Evolutionary conservation across 2,797 vertebrate species (phyloP).

Genomic region (Glyptemys insculpta): DNA sequence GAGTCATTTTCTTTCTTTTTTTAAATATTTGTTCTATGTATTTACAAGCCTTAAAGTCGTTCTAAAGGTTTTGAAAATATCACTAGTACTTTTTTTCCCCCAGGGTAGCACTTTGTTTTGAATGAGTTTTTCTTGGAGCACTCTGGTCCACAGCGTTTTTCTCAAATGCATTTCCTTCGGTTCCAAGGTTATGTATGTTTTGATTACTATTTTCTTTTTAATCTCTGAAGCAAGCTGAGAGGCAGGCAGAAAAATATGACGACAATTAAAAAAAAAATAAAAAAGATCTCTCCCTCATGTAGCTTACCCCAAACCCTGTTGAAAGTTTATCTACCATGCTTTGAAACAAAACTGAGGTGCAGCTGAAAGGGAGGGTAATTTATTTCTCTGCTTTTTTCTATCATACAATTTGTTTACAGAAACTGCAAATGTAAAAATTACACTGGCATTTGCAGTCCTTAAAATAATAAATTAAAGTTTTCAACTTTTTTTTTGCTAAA

Average conservation of each 20-base stretch:
- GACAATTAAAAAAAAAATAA: conserved; percentile 27
- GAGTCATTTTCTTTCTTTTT: conserved; percentile 84
- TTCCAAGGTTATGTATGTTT: conserved; percentile 78
- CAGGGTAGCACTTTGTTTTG: conserved; percentile 83
- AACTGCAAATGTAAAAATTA: conserved; percentile 98
- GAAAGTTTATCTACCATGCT: conserved; percentile 76
- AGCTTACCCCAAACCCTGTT: conserved; percentile 75
- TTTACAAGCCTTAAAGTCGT: conserved; percentile 97
- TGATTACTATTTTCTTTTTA: conserved; percentile 77
- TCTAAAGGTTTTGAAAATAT: conserved; percentile 92
- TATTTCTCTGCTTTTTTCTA: conserved; percentile 90
- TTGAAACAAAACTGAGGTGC: conserved; percentile 82
- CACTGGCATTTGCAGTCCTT: conserved; percentile 95
- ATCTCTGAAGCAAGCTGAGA: conserved; percentile 83
- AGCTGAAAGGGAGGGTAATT: conserved; percentile 90
- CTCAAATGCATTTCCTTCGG: conserved; percentile 72
- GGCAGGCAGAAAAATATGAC: conserved; percentile 83
- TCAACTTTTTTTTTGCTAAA: conserved; percentile 86
- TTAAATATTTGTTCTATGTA: conserved; percentile 92
- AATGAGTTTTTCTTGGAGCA: conserved; percentile 78
- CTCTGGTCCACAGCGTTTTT: conserved; percentile 77
- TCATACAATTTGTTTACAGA: conserved; percentile 91
- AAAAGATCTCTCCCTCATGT: conserved; percentile 71
- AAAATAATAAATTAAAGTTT: conserved; percentile 99
- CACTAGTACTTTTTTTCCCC: conserved; percentile 88